phyloP scores from a whole-genome alignment of 2,888 invertebrate genomes.

The Tiliacea citrago region DNA sequence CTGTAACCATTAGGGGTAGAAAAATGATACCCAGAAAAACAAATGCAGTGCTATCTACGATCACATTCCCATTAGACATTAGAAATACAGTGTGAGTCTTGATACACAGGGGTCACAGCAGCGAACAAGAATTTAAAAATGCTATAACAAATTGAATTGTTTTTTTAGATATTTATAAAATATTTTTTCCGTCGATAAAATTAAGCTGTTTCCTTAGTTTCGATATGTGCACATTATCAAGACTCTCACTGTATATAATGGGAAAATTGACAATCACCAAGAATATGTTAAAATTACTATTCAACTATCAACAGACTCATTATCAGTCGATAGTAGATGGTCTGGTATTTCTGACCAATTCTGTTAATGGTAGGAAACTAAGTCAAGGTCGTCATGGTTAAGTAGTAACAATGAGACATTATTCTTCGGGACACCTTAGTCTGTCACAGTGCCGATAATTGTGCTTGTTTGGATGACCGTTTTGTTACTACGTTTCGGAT shows the following conservation, averaged over 20 bases:
- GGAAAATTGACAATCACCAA: not conserved
- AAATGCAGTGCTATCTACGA: too few relatives aligned
- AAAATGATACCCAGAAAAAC: too few relatives aligned
- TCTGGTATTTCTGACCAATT: not conserved
- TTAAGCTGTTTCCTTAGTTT: too few relatives aligned
- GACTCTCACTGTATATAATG: too few relatives aligned
- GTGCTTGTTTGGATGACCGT: slow-evolving; percentile 20
- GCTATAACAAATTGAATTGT: too few relatives aligned
- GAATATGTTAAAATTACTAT: not conserved
- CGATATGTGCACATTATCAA: too few relatives aligned
- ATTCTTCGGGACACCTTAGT: slow-evolving; percentile 35
- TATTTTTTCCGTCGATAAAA: too few relatives aligned
- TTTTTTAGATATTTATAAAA: too few relatives aligned
- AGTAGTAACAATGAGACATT: slow-evolving; percentile 48
- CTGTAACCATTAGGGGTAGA: too few relatives aligned
- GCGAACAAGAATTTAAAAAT: too few relatives aligned
- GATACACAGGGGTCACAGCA: too few relatives aligned
- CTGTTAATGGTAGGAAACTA: slow-evolving; percentile 2
- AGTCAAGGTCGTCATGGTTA: slow-evolving; percentile 47
- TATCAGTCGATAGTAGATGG: not conserved
- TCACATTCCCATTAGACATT: not conserved
- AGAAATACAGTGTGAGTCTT: too few relatives aligned
- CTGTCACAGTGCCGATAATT: slow-evolving; percentile 14
- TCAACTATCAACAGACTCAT: not conserved
- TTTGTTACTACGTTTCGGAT: not conserved